A percentile compares a stretch with the other conserved stretches of the same genome.
These are phyloP conservation scores for Rousettus leschenaultii DNA, from an alignment of 2,113 vertebrate genomes.

Conservation along the genomic window DNA sequence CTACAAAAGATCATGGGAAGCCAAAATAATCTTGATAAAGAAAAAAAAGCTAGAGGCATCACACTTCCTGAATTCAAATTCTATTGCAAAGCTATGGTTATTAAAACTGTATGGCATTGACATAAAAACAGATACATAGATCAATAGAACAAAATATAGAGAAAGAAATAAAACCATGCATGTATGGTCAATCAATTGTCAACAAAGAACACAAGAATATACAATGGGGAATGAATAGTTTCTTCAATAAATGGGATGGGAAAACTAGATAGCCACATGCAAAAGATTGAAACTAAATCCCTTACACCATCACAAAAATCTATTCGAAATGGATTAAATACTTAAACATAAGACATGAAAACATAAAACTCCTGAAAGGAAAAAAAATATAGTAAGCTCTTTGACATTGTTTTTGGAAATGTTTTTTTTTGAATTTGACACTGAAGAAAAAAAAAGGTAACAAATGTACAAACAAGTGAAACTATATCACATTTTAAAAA, in stretches of 20 bases:
- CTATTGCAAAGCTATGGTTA: neutral
- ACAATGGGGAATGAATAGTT: neutral
- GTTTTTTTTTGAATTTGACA: neutral
- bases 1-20: neutral
- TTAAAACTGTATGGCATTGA: neutral
- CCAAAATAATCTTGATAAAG: neutral
- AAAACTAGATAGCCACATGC: neutral
- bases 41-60: neutral
- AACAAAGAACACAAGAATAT: neutral
- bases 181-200: neutral
- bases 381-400: too few species aligned
- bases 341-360: too few species aligned
- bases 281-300: neutral
- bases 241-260: neutral
- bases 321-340: too few species aligned
- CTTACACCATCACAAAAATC: too few species aligned
- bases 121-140: neutral
- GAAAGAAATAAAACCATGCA: neutral
- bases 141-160: neutral
- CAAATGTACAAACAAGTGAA: neutral
- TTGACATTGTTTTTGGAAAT: neutral
- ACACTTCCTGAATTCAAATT: neutral
- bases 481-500: neutral
- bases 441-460: neutral
- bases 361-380: too few species aligned